These are phyloP conservation scores for Mastigias papua DNA, from an alignment of 30 jellyfish, hydroid and myxozoan species.

Conservation along the genomic window DNA sequence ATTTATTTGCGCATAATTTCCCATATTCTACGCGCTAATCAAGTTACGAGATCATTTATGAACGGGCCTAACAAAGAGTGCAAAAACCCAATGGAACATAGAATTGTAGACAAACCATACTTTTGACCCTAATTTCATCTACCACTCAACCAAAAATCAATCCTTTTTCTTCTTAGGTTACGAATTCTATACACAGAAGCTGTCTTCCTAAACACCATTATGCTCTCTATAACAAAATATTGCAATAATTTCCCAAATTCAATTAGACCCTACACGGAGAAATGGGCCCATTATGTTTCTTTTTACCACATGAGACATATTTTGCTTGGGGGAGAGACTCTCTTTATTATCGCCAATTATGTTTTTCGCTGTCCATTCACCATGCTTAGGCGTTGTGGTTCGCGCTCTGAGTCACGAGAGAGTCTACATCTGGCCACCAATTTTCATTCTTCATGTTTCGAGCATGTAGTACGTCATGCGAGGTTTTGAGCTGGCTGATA, in stretches of 20 bases:
- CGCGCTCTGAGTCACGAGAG: conserved; percentile 61
- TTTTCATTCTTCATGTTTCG: not conserved
- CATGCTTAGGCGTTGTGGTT: conserved; percentile 65
- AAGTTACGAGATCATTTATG: conserved; percentile 16
- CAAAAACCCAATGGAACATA: conserved; percentile 31
- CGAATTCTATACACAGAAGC: conserved; percentile 44
- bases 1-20: conserved; percentile 57
- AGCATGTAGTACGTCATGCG: too few species aligned
- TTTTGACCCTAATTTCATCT: conserved; percentile 57
- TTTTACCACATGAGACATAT: conserved; percentile 68
- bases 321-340: conserved; percentile 72
- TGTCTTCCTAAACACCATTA: conserved; percentile 38
- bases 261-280: conserved; percentile 70
- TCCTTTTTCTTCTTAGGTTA: conserved; percentile 55
- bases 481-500: too few species aligned
- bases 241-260: conserved; percentile 75
- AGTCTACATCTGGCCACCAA: conserved; percentile 53
- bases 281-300: conserved; percentile 42
- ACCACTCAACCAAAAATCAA: conserved; percentile 44
- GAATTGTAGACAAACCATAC: conserved; percentile 41
- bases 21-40: conserved; percentile 47
- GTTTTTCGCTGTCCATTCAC: conserved; percentile 54
- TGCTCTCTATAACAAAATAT: conserved; percentile 31
- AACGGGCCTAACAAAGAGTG: conserved; percentile 25
- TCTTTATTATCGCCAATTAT: conserved; percentile 59